Conservation (phyloP, 64 coral and sea anemone genomes). For the Pachyseris speciosa region DNA sequence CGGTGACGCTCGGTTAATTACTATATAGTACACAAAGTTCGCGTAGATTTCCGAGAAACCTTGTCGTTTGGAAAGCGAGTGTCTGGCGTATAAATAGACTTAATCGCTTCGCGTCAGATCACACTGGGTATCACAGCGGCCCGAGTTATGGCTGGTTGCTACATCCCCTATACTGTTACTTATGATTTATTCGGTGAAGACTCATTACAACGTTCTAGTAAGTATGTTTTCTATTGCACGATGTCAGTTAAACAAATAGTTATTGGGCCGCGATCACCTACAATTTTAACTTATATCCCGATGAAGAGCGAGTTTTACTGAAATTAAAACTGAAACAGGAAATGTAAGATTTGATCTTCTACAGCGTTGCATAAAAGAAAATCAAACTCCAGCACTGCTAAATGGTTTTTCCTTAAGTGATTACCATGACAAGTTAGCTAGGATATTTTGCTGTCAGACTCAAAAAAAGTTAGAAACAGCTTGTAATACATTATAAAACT, state of each 20-base stretch:
- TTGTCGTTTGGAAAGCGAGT: neutral
- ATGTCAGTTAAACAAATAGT: no score
- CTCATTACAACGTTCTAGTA: neutral
- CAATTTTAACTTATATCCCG: no score
- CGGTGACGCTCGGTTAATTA: no score
- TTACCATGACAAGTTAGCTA: neutral
- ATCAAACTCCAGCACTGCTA: no score
- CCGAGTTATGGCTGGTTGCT: neutral
- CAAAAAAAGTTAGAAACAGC: no score
- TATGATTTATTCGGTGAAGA: neutral
- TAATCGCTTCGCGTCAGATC: neutral
- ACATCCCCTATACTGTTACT: neutral
- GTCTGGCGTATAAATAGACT: neutral
- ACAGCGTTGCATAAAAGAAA: no score
- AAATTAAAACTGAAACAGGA: neutral
- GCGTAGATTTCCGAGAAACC: neutral
- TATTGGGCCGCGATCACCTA: no score
- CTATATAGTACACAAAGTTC: no score
- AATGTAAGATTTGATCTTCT: neutral
- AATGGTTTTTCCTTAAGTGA: neutral
- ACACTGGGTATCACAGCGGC: neutral
- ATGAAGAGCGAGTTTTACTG: neutral
- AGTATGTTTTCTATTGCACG: no score
- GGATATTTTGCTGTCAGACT: no score
- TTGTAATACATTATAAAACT: no score